These are phyloP conservation scores for Austrolebias charrua DNA, from an alignment of 2,797 vertebrate species.

Conservation along the genomic window DNA sequence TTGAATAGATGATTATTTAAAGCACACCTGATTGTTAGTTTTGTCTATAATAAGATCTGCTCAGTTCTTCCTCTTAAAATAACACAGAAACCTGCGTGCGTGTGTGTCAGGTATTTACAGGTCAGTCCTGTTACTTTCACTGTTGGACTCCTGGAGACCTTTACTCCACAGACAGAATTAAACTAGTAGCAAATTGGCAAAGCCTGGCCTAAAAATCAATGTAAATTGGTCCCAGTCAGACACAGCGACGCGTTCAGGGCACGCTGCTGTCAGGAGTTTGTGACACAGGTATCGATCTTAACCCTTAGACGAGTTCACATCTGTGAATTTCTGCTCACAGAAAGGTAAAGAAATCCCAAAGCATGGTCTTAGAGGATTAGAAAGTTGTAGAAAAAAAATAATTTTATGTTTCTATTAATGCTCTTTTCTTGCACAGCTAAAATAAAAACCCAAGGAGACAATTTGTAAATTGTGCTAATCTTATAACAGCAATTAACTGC, in stretches of 20 bases:
- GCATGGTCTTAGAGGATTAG: not conserved
- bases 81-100: no score
- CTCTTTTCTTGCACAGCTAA: not conserved
- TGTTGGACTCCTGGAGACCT: not conserved
- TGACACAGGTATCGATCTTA: conserved; percentile 5
- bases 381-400: not conserved
- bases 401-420: not conserved
- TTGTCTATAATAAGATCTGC: not conserved
- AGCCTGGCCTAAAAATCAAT: conserved; percentile 7
- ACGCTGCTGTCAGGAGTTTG: conserved; percentile 4
- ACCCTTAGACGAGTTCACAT: not conserved
- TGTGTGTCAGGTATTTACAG: not conserved
- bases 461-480: not conserved
- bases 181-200: conserved; percentile 4
- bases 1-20: not conserved
- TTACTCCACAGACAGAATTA: conserved; percentile 2
- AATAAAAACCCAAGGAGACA: not conserved
- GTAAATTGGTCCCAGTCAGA: conserved; percentile 2
- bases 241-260: not conserved
- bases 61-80: no score
- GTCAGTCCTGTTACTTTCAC: not conserved
- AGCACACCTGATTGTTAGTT: not conserved
- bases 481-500: not conserved
- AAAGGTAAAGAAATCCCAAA: not conserved
- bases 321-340: conserved; percentile 4